Conservation (phyloP, 2,888 invertebrate genomes). For the Pollenia amentaria region DNA sequence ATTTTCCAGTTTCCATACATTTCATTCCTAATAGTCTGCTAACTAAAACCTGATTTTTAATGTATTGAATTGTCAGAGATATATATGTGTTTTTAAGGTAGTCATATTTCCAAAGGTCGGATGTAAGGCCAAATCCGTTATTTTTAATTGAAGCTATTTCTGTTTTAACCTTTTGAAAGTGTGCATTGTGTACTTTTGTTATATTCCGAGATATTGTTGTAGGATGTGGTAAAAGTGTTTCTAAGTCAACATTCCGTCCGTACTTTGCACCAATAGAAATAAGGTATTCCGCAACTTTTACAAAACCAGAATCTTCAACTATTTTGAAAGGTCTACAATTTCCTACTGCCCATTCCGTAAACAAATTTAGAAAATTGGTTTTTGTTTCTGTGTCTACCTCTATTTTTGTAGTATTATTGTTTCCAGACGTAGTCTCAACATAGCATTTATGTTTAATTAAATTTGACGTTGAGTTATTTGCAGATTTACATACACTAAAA, state of each 20-base stretch:
- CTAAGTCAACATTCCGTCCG: no score
- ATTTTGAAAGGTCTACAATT: constrained; percentile 66
- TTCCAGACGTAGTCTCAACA: background rate
- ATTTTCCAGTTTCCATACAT: constrained; percentile 59
- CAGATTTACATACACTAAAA: no score
- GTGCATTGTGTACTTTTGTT: constrained; percentile 14
- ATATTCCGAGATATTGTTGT: constrained; percentile 68
- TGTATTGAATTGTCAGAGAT: constrained; percentile 67
- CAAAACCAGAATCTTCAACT: constrained; percentile 58
- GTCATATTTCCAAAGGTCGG: constrained; percentile 66
- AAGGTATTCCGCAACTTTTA: constrained; percentile 45
- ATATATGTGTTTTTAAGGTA: constrained; percentile 56
- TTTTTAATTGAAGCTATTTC: constrained; percentile 61
- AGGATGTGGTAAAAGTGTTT: constrained; percentile 63
- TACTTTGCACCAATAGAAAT: constrained; percentile 64
- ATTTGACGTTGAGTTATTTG: background rate
- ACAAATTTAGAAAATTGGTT: constrained; percentile 7
- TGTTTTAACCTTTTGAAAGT: constrained; percentile 45
- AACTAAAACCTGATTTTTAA: constrained; percentile 51
- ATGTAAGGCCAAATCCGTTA: constrained; percentile 64
- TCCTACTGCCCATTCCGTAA: constrained; percentile 62
- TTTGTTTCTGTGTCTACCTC: constrained; percentile 38
- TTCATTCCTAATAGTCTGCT: constrained; percentile 60
- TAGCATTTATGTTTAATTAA: constrained; percentile 1
- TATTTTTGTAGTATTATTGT: background rate